Evolutionary conservation across 2,797 vertebrate genomes (phyloP), one percentile per base, ranked within the genome.

Genomic region (Paedocypris micromegethes): DNA sequence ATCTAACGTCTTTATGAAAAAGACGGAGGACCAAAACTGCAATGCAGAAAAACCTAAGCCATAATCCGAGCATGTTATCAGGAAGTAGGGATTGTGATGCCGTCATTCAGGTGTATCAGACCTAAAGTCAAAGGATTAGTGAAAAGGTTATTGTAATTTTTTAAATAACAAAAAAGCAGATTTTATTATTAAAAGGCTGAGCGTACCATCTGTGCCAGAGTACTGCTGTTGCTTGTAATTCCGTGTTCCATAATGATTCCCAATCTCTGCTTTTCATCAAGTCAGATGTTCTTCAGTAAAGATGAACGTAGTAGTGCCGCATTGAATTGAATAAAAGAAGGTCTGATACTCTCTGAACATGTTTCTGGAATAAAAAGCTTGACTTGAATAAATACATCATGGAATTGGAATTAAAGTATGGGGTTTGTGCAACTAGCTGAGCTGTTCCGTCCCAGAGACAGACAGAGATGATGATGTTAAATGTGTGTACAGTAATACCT

Each of bases 101-200:
- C 66, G 73, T 68, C 9, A 77, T 91, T 87, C 91, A 97, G 93
- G 94, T 96, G 92, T 93, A 93, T 88, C 60, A 85, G 90, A 89
- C 88, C 83, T 83, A 86, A 93, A 91, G 82, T 90, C 89, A 81
- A 82, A 77, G 87, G 92, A 95, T 97, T 95, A 95, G 69, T 61
- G 62, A 66, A 72, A 86, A 86, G 87, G 80, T 85, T 89, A 90
- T 88, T 81, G 85, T 92, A 87, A 87, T 91, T 86, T 86, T 90
- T 86, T 88, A 85, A 93, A 91, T 90, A 91, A 93, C 84, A 87
- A 82, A 91, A 87, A 90, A 94, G 90, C 92, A 95, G 94, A 93
- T 94, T 97, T 96, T 86, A 85, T 83, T 82, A 85, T 90, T 89
- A 86, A 86, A 89, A 87, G 81, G 80, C 82, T 83, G 83, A 82